Evolutionary conservation across 1,140 invertebrate genomes (phyloP), one percentile per base, ranked within the genome.

Genomic region (Drosophila trapezifrons): DNA sequence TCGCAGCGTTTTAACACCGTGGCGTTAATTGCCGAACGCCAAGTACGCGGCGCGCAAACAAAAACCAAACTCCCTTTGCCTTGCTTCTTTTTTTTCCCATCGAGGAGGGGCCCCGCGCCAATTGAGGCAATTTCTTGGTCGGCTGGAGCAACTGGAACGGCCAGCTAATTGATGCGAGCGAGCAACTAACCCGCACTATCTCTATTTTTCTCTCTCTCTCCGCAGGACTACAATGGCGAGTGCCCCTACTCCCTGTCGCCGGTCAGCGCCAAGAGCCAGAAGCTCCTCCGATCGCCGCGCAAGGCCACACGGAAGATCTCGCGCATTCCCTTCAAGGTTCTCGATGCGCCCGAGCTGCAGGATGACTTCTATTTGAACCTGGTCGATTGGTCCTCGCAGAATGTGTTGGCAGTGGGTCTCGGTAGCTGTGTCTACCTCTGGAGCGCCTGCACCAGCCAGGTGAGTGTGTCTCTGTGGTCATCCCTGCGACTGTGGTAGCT

Each of bases 301-400:
- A 99, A 99, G 93, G 97, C 98, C 9, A 98, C 98, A 0, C 93
- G 98, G 57, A 99, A 99, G 93, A 99, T 99, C 78, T 98, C 98
- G 0, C 95, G 98, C 91, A 98, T 99, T 91, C 98, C 98, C 0
- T 99, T 99, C 92, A 99, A 99, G 94, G 91, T 99, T 1, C 93
- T 99, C 10, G 99, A 99, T 93, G 99, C 99, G 0, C 99, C 99
- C 0, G 99, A 99, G 92, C 93, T 99, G 25, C 98, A 99, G 93
- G 99, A 99, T 92, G 99, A 99, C 93, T 99, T 99, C 93, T 99
- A 99, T 92, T 93, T 99, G 27, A 99, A 99, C 93, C 93, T 99
- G 62, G 99, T 99, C 7, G 99, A 99, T 93, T 99, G 99, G 99
- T 99, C 98, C 2, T 98, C 98, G 7, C 98, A 99, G 92, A 99